These are phyloP conservation scores for Cydia strobilella DNA, from an alignment of 1,140 invertebrate genomes.

Conservation along the genomic window DNA sequence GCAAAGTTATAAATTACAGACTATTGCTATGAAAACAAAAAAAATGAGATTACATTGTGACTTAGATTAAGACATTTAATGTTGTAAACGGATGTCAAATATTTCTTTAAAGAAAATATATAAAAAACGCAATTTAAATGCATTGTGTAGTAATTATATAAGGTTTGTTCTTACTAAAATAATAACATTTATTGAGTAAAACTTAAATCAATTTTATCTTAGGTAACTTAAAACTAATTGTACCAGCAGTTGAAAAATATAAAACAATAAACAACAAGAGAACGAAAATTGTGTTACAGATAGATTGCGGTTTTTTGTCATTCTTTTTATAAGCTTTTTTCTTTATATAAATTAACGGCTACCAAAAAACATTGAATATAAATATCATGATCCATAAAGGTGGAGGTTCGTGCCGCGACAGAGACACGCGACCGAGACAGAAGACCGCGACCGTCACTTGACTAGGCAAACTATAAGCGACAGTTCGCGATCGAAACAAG, in stretches of 20 bases:
- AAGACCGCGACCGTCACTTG: too few relatives aligned
- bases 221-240: constrained; percentile 20
- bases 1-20: constrained; percentile 35
- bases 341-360: too few relatives aligned
- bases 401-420: too few relatives aligned
- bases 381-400: background rate
- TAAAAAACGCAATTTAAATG: constrained; percentile 33
- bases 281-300: background rate
- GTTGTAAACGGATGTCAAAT: constrained; percentile 16
- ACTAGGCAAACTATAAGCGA: too few relatives aligned
- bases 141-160: constrained; percentile 21
- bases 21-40: constrained; percentile 12
- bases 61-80: constrained; percentile 44
- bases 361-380: background rate
- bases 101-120: background rate
- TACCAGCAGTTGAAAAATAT: constrained; percentile 25
- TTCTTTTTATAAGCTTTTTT: too few relatives aligned
- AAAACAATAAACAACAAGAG: background rate
- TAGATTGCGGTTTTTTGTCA: too few relatives aligned
- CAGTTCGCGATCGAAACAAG: too few relatives aligned
- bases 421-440: too few relatives aligned
- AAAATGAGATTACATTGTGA: constrained; percentile 49
- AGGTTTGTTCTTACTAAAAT: constrained; percentile 13
- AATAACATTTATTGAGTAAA: constrained; percentile 23
- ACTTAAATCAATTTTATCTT: constrained; percentile 11